These are phyloP conservation scores for Campoplex nolae DNA, from an alignment of 2,888 invertebrate genomes.

Conservation along the genomic window DNA sequence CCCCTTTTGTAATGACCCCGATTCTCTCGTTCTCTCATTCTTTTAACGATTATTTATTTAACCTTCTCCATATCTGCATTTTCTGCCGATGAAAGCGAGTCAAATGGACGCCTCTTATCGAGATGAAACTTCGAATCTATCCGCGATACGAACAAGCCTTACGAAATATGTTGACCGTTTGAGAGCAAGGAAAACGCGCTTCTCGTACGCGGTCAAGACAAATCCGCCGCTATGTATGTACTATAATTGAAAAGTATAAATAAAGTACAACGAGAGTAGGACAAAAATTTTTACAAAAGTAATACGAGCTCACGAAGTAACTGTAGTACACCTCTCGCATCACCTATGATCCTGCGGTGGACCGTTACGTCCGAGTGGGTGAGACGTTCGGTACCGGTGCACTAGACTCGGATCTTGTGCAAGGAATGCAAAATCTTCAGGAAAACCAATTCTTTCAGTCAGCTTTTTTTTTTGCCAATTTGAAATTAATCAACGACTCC, in stretches of 20 bases:
- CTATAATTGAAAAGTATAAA: neutral
- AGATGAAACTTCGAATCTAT: neutral
- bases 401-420: neutral
- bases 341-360: conserved; percentile 79
- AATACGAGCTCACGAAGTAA: conserved; percentile 71
- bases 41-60: neutral
- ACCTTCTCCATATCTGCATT: neutral
- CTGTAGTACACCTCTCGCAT: conserved; percentile 80
- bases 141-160: neutral
- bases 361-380: conserved; percentile 80
- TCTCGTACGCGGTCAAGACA: neutral
- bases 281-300: conserved; percentile 65
- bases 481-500: neutral
- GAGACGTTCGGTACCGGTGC: conserved; percentile 43
- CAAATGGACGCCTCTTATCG: neutral
- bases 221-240: neutral
- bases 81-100: neutral
- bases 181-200: neutral
- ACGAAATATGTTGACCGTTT: neutral
- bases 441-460: neutral
- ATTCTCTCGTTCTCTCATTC: neutral
- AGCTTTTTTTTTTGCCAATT: neutral
- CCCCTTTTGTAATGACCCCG: neutral
- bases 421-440: neutral
- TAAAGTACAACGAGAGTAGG: neutral